A percentile compares a stretch with the other conserved stretches of the same genome.
Conservation (phyloP, 1,140 invertebrate species). For the Caenorhabditis latens region DNA sequence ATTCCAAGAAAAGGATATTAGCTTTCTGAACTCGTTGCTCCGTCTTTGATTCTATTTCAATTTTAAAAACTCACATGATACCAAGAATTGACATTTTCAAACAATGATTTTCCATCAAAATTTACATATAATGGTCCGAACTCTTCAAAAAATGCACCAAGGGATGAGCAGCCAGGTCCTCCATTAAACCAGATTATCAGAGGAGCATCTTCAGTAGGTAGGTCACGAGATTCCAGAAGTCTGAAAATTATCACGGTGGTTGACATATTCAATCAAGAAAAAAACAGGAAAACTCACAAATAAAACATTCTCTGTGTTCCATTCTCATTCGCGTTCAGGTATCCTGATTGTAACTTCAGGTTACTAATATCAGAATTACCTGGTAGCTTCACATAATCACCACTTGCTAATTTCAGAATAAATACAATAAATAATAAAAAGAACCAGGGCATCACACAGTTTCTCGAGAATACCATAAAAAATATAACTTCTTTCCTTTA, state of each 20-base stretch:
- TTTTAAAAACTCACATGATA: conserved; percentile 73
- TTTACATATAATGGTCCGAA: conserved; percentile 80
- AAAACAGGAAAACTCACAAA: conserved; percentile 64
- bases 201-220: conserved; percentile 64
- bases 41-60: not conserved
- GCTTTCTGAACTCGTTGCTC: conserved; percentile 52
- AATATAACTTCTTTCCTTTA: not conserved
- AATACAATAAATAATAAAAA: not conserved
- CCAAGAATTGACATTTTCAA: conserved; percentile 79
- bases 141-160: conserved; percentile 80
- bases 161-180: conserved; percentile 80
- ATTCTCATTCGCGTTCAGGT: conserved; percentile 67
- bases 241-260: conserved; percentile 42
- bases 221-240: conserved; percentile 61
- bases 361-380: not conserved
- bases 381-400: conserved; percentile 14
- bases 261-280: not conserved
- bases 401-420: not conserved
- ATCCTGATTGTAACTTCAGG: conserved; percentile 65
- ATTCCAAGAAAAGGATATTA: conserved; percentile 69
- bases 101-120: conserved; percentile 76
- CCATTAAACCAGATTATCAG: conserved; percentile 79
- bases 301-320: conserved; percentile 68
- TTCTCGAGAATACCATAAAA: not conserved
- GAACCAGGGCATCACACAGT: not conserved